Evolutionary conservation across 2,797 vertebrate genomes (phyloP).

Genomic region (Ptychadena robeensis): DNA sequence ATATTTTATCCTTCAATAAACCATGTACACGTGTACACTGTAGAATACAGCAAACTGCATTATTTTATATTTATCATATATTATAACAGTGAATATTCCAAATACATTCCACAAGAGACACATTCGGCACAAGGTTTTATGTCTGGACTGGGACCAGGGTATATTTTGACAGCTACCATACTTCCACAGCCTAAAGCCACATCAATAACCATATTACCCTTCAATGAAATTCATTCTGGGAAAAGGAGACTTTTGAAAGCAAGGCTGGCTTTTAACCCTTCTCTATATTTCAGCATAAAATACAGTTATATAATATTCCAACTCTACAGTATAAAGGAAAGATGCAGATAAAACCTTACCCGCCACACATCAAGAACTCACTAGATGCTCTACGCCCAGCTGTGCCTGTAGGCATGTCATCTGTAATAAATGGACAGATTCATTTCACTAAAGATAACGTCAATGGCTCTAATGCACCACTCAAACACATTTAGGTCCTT

Average conservation of each 20-base stretch:
- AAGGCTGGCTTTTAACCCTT: background rate
- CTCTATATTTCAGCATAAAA: background rate
- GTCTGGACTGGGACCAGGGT: too few species aligned
- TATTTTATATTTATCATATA: too few species aligned
- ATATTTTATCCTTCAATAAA: too few species aligned
- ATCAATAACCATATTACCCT: too few species aligned
- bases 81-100: background rate
- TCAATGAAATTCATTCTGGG: background rate
- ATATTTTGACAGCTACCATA: too few species aligned
- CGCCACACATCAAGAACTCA: constrained; percentile 92
- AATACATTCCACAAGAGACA: background rate
- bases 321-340: background rate
- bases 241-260: background rate
- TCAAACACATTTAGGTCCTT: background rate
- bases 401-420: constrained; percentile 85
- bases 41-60: background rate
- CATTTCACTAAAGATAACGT: background rate
- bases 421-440: constrained; percentile 71
- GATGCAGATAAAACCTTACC: constrained; percentile 79
- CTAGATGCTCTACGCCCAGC: constrained; percentile 83
- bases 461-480: background rate
- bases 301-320: background rate
- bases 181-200: too few species aligned
- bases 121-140: background rate
- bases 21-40: too few species aligned